Percentiles rank a stretch among this genome's conserved stretches.
Conservation (phyloP, 2,888 invertebrate species). For the Microdon myrmicae region DNA sequence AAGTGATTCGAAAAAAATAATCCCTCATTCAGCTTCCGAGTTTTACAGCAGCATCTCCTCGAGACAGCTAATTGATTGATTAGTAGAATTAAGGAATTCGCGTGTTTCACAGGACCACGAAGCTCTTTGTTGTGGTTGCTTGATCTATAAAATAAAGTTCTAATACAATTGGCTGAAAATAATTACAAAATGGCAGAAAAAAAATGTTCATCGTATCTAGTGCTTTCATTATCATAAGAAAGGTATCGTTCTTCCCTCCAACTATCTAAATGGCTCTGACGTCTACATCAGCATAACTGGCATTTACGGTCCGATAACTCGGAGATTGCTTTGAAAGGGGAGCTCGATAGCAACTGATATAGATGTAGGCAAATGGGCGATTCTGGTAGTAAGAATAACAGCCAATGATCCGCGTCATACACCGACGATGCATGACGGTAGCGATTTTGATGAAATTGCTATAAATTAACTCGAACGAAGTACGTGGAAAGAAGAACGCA, state of each 20-base stretch:
- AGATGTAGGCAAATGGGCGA: too few relatives aligned
- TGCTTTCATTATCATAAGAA: neutral
- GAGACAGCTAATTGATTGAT: slow-evolving; percentile 51
- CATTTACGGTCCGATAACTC: slow-evolving; percentile 17
- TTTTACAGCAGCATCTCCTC: slow-evolving; percentile 46
- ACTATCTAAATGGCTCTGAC: neutral
- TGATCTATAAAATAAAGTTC: slow-evolving; percentile 18
- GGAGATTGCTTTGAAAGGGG: too few relatives aligned
- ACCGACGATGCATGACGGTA: slow-evolving; percentile 40
- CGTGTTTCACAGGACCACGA: slow-evolving; percentile 29
- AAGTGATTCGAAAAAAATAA: slow-evolving; percentile 30
- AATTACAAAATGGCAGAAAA: slow-evolving; percentile 31
- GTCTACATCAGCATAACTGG: slow-evolving; percentile 4
- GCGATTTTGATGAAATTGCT: slow-evolving; percentile 36
- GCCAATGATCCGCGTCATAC: slow-evolving; percentile 35
- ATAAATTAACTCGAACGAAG: too few relatives aligned
- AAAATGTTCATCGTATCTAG: neutral
- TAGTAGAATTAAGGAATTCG: slow-evolving; percentile 43
- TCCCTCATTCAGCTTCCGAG: slow-evolving; percentile 40
- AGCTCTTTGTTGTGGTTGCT: slow-evolving; percentile 9
- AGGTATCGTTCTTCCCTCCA: neutral
- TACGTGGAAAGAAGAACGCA: slow-evolving; percentile 10
- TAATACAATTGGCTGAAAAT: slow-evolving; percentile 40
- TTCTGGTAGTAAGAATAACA: too few relatives aligned
- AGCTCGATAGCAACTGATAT: too few relatives aligned